Evolutionary conservation across 2,888 invertebrate species (phyloP).

Genomic region (Eumacrocentrus americanus): DNA sequence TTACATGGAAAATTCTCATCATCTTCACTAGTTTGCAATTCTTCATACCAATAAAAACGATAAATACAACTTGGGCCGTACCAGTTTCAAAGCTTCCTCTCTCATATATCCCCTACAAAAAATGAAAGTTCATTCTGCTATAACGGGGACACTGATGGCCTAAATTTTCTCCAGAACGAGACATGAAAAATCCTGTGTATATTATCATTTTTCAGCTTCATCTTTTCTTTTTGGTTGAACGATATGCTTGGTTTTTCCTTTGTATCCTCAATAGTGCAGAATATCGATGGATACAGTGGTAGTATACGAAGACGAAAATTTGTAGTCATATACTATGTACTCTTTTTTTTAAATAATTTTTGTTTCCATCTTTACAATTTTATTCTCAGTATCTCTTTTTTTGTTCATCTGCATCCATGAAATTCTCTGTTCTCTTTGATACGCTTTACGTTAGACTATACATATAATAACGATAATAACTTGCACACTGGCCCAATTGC

Average conservation of each 20-base stretch:
- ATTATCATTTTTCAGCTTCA: slow-evolving; percentile 1
- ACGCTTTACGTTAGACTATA: slow-evolving; percentile 25
- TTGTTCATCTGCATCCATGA: background rate
- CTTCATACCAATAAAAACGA: slow-evolving; percentile 34
- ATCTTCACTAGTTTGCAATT: slow-evolving; percentile 41
- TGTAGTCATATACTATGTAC: background rate
- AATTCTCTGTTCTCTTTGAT: slow-evolving; percentile 2
- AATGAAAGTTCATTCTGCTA: background rate
- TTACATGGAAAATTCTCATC: slow-evolving; percentile 58
- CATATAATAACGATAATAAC: slow-evolving; percentile 29
- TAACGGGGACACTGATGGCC: background rate
- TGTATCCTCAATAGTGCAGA: slow-evolving; percentile 4
- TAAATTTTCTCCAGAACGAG: slow-evolving; percentile 24
- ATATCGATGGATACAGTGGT: background rate
- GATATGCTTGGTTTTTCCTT: slow-evolving; percentile 3
- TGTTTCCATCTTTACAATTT: background rate
- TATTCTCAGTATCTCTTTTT: background rate
- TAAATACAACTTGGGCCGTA: too few relatives aligned
- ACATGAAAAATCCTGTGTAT: slow-evolving; percentile 27
- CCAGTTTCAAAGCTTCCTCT: background rate
- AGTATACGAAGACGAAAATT: slow-evolving; percentile 3
- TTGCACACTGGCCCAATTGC: slow-evolving; percentile 13
- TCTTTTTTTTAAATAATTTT: background rate
- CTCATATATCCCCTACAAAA: background rate
- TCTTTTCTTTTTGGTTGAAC: slow-evolving; percentile 17